A percentile compares a stretch with the other conserved stretches of the same genome.
Conservation (phyloP, 2,888 invertebrate species). For the Apomyelois bistriatella region DNA sequence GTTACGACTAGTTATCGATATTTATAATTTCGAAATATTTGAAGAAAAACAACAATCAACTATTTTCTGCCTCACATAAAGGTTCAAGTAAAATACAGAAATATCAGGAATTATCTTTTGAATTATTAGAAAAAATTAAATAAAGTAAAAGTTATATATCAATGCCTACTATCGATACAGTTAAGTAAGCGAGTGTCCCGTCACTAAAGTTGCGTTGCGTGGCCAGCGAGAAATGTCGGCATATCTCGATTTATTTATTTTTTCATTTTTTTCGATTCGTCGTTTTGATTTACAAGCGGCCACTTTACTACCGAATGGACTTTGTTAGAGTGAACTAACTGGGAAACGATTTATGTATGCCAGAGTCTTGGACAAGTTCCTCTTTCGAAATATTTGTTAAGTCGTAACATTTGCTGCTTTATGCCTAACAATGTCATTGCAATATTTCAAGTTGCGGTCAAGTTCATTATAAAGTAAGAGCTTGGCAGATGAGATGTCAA, state of each 20-base stretch:
- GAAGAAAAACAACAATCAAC: too few relatives aligned
- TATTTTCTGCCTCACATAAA: too few relatives aligned
- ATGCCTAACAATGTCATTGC: slow-evolving; percentile 47
- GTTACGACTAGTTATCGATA: slow-evolving; percentile 31
- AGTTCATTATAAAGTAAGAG: neutral
- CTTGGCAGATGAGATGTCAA: neutral
- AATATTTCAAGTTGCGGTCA: slow-evolving; percentile 28
- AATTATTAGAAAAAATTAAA: too few relatives aligned
- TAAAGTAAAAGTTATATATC: neutral
- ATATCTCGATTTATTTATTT: slow-evolving; percentile 55
- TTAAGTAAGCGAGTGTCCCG: slow-evolving; percentile 26
- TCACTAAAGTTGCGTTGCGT: slow-evolving; percentile 46
- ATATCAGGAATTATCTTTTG: too few relatives aligned
- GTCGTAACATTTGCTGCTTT: slow-evolving; percentile 44
- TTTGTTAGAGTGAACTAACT: slow-evolving; percentile 72
- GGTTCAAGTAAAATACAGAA: too few relatives aligned
- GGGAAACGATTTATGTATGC: slow-evolving; percentile 67
- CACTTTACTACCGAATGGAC: slow-evolving; percentile 71
- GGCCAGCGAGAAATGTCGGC: slow-evolving; percentile 55
- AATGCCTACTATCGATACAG: slow-evolving; percentile 32
- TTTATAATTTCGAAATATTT: slow-evolving; percentile 10
- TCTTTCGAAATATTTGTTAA: slow-evolving; percentile 68
- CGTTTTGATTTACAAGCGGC: slow-evolving; percentile 74
- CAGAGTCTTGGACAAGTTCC: slow-evolving; percentile 55
- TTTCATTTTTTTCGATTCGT: slow-evolving; percentile 66